Conservation (phyloP, 2,888 invertebrate species). For the Drosophila niveifrons region DNA sequence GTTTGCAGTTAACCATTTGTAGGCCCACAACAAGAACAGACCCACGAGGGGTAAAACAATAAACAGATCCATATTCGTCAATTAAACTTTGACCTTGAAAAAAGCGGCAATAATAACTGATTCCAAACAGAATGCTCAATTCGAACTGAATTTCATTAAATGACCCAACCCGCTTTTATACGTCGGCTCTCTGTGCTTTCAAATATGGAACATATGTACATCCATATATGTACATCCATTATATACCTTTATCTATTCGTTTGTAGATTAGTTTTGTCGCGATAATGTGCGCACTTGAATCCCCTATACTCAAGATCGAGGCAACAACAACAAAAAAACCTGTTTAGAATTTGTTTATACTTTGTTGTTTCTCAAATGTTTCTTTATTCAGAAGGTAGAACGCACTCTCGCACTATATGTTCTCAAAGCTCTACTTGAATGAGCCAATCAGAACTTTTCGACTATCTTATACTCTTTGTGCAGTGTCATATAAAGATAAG, state of each 20-base stretch:
- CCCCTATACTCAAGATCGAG: background rate
- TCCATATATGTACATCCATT: background rate
- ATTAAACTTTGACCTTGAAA: slow-evolving; percentile 10
- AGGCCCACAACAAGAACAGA: slow-evolving; percentile 35
- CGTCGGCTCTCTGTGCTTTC: slow-evolving; percentile 1
- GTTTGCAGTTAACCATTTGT: slow-evolving; percentile 66
- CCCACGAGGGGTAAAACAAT: slow-evolving; percentile 4
- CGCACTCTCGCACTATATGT: background rate
- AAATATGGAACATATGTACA: background rate
- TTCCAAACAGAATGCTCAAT: background rate
- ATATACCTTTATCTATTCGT: slow-evolving; percentile 4
- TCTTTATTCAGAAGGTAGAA: background rate
- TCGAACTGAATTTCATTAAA: slow-evolving; percentile 3
- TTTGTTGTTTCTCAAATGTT: background rate
- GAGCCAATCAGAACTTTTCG: background rate
- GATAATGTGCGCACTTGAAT: slow-evolving; percentile 4
- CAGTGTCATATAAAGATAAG: background rate
- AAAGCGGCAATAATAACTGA: background rate
- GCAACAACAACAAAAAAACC: slow-evolving; percentile 1
- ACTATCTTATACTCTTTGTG: slow-evolving; percentile 1
- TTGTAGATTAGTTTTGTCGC: slow-evolving; percentile 15
- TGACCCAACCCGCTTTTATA: slow-evolving; percentile 4
- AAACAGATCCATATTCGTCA: slow-evolving; percentile 3
- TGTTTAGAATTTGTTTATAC: background rate
- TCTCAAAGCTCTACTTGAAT: background rate